These are phyloP conservation scores for Tridacna crocea DNA, from an alignment of 2,888 invertebrate genomes.

Conservation along the genomic window DNA sequence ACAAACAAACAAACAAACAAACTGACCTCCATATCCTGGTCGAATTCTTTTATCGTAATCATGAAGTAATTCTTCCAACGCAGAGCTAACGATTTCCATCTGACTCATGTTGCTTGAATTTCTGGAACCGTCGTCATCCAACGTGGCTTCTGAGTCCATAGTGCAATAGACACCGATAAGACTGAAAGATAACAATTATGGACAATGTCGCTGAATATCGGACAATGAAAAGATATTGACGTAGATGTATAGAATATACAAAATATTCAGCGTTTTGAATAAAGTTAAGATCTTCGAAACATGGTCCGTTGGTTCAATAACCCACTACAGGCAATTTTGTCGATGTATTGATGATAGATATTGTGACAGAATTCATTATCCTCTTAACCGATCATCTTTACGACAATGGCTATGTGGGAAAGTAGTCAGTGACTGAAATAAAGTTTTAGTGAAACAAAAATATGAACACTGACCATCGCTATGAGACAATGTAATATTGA, in stretches of 20 bases:
- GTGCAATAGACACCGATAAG: background rate
- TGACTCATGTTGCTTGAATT: conserved; percentile 39
- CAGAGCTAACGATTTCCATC: conserved; percentile 52
- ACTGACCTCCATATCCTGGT: conserved; percentile 61
- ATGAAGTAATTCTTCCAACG: conserved; percentile 51
- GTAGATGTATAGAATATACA: background rate
- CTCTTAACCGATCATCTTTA: no score
- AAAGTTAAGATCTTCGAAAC: no score
- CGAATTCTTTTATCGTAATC: conserved; percentile 60
- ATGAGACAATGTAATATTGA: no score
- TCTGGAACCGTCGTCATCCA: background rate
- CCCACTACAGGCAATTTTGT: no score
- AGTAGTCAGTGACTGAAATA: no score
- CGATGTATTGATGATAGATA: no score
- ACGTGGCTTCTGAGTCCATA: background rate
- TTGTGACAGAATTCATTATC: no score
- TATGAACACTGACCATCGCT: no score
- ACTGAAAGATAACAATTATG: conserved; percentile 8
- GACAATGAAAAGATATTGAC: background rate
- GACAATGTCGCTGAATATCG: background rate
- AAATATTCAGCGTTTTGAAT: background rate
- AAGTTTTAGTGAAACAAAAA: no score
- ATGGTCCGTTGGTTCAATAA: no score
- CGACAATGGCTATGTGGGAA: no score
- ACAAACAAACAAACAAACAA: no score